A percentile compares a stretch with the other conserved stretches of the same genome.
Evolutionary conservation across 2,888 invertebrate species (phyloP).

Genomic region (Dusona sp.): DNA sequence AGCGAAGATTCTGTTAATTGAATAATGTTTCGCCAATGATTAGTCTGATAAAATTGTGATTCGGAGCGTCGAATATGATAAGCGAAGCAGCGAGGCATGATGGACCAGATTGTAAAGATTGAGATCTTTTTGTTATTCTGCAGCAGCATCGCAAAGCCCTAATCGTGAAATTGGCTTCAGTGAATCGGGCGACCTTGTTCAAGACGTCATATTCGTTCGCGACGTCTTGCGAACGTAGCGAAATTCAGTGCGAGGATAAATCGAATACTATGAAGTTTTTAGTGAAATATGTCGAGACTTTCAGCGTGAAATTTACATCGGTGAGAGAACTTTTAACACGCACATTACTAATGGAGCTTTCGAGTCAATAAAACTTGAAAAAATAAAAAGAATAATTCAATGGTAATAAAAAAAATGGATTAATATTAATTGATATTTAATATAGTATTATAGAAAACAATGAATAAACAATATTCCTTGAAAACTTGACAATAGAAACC

Average conservation of each 20-base stretch:
- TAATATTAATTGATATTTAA: background rate
- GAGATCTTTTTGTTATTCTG: slow-evolving; percentile 48
- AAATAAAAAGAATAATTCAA: background rate
- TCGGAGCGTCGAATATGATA: slow-evolving; percentile 13
- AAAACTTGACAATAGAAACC: background rate
- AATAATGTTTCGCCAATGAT: slow-evolving; percentile 61
- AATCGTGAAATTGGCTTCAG: slow-evolving; percentile 66
- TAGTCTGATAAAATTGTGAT: slow-evolving; percentile 49
- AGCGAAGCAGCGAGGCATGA: background rate
- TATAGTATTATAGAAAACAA: background rate
- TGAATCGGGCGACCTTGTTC: slow-evolving; percentile 61
- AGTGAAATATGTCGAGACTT: slow-evolving; percentile 80
- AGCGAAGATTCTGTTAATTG: slow-evolving; percentile 46
- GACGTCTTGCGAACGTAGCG: slow-evolving; percentile 18
- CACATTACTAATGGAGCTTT: background rate
- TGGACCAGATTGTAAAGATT: background rate
- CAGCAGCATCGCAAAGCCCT: slow-evolving; percentile 55
- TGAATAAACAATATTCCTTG: background rate
- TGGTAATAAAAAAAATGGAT: background rate
- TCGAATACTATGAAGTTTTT: slow-evolving; percentile 80
- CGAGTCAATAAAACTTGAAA: background rate
- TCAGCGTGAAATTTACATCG: slow-evolving; percentile 81
- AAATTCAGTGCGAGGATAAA: slow-evolving; percentile 38
- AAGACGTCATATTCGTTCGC: slow-evolving; percentile 51
- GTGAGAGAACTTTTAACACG: slow-evolving; percentile 73